phyloP scores from a whole-genome alignment of 2,113 vertebrate species.

The Numenius arquata region DNA sequence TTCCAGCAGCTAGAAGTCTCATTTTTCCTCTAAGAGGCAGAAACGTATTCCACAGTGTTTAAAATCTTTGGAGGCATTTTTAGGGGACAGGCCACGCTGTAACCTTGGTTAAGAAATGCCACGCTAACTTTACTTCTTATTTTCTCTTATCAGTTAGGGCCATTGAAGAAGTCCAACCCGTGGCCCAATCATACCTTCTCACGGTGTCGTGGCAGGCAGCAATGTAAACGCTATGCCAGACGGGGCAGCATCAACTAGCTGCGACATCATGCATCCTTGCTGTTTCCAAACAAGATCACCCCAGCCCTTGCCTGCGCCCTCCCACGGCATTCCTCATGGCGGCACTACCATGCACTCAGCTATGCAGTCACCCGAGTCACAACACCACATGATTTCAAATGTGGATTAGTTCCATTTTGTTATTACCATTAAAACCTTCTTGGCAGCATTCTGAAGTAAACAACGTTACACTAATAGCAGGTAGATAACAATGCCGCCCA shows the following conservation, averaged over 20 bases:
- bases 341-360: neutral
- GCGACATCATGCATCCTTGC: neutral
- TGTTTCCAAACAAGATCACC: neutral
- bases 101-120: neutral
- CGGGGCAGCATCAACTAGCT: neutral
- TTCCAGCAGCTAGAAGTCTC: neutral
- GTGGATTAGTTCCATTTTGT: neutral
- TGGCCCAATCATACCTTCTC: neutral
- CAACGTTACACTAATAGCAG: neutral
- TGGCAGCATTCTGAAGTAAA: neutral
- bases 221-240: neutral
- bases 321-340: neutral
- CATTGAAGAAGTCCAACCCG: neutral
- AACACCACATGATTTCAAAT: neutral
- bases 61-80: neutral
- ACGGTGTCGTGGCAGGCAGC: rapidly evolving
- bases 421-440: neutral
- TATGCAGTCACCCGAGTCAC: neutral
- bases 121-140: neutral
- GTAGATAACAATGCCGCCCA: neutral
- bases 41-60: neutral
- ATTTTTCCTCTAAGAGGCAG: neutral
- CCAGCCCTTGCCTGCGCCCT: neutral
- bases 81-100: neutral
- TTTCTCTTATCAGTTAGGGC: neutral